Percentiles rank a stretch among this genome's conserved stretches.
Evolutionary conservation across 64 coral and sea anemone species (phyloP).

Genomic region (Anthopleura sola): DNA sequence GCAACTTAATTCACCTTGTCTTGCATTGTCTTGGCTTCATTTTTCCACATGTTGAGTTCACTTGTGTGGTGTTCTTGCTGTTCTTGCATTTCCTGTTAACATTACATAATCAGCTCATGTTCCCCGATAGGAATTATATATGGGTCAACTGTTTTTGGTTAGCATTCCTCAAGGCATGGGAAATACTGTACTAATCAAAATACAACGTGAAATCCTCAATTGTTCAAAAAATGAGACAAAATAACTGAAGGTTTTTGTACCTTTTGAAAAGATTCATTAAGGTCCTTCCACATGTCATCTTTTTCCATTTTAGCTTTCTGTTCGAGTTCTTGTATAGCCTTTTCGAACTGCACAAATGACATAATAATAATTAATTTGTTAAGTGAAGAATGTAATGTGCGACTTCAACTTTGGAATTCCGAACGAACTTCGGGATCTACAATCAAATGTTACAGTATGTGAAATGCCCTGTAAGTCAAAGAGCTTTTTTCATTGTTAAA

Average conservation of each 20-base stretch:
- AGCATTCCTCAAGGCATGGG: too few relatives aligned
- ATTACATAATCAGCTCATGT: neutral
- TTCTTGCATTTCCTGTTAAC: slow-evolving; percentile 55
- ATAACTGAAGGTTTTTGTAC: neutral
- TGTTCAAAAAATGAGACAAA: neutral
- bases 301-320: slow-evolving; percentile 62
- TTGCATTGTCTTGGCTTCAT: slow-evolving; percentile 64
- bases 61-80: slow-evolving; percentile 46
- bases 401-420: too few relatives aligned
- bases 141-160: too few relatives aligned
- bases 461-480: too few relatives aligned
- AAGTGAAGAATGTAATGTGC: too few relatives aligned
- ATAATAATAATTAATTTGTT: too few relatives aligned
- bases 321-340: slow-evolving; percentile 60
- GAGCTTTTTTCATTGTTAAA: too few relatives aligned
- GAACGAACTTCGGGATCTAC: too few relatives aligned
- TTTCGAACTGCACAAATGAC: slow-evolving; percentile 39
- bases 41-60: slow-evolving; percentile 68
- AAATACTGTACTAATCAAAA: too few relatives aligned
- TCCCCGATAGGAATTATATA: too few relatives aligned
- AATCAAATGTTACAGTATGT: too few relatives aligned
- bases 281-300: slow-evolving; percentile 72
- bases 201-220: too few relatives aligned
- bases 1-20: slow-evolving; percentile 59
- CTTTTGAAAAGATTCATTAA: slow-evolving; percentile 83